Evolutionary conservation across 2,797 vertebrate genomes (phyloP).

Genomic region (Choloepus didactylus): DNA sequence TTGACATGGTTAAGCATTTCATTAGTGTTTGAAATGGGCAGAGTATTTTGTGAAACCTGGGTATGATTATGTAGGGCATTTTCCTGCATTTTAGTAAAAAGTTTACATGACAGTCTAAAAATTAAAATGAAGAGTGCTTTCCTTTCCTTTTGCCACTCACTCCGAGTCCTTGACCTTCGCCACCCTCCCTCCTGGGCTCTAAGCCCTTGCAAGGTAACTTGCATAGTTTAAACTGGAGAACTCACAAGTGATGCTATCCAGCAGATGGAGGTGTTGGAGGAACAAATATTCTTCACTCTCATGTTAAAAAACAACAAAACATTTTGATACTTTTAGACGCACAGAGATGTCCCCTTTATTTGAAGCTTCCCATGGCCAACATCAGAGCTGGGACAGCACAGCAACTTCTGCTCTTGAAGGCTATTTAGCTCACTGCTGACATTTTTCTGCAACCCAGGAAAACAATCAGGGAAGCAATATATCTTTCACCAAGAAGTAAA

Average conservation of each 20-base stretch:
- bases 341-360: background rate
- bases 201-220: background rate
- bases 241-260: background rate
- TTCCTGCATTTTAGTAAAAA: background rate
- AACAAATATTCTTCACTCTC: background rate
- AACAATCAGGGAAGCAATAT: background rate
- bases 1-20: background rate
- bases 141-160: background rate
- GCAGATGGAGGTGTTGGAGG: background rate
- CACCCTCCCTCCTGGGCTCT: fast-evolving
- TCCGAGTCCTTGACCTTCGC: background rate
- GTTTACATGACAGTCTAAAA: background rate
- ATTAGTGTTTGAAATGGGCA: background rate
- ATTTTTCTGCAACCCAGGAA: background rate
- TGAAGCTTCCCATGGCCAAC: background rate
- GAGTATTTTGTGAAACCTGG: background rate
- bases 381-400: background rate
- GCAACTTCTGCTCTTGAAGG: background rate
- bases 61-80: background rate
- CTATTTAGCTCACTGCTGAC: background rate
- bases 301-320: no score
- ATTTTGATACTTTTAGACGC: background rate
- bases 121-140: background rate
- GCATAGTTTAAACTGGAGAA: background rate
- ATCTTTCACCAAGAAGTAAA: background rate